Conservation (phyloP, 2,797 vertebrate genomes). For the Danio jaintianensis region DNA sequence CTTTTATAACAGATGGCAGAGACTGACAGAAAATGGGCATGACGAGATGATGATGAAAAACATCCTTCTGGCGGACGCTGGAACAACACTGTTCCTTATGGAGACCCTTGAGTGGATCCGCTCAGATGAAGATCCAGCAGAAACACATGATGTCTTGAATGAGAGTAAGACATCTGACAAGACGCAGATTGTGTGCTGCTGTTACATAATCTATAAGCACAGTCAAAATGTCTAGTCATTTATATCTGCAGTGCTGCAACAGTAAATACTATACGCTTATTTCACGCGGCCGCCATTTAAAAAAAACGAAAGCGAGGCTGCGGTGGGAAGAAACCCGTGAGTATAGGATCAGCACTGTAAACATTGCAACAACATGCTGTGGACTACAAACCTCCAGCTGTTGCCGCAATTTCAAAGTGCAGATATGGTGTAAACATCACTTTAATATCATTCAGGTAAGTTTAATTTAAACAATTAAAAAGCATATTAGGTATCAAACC, state of each 20-base stretch:
- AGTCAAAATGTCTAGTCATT: background rate
- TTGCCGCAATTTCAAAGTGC: no score
- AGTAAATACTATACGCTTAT: no score
- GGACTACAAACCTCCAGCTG: no score
- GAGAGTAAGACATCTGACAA: background rate
- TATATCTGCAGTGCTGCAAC: background rate
- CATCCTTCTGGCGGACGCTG: background rate
- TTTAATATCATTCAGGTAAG: no score
- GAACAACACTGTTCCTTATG: constrained; percentile 1
- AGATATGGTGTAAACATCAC: no score
- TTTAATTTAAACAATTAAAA: no score
- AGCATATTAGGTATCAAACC: no score
- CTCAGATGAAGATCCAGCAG: background rate
- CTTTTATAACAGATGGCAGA: constrained; percentile 27
- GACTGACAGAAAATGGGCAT: constrained; percentile 17
- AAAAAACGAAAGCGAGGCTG: no score
- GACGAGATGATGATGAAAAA: constrained; percentile 39
- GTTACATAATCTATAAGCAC: constrained; percentile 10
- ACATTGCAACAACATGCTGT: no score
- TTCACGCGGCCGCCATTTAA: no score
- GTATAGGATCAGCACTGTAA: no score
- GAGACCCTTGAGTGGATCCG: constrained; percentile 6
- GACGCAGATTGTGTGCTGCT: background rate
- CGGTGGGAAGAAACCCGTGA: no score
- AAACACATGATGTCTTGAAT: constrained; percentile 1